A percentile compares a stretch with the other conserved stretches of the same genome.
These are phyloP conservation scores for Chrysaora quinquecirrha DNA, from an alignment of 30 jellyfish, hydroid and myxozoan genomes.

Conservation along the genomic window DNA sequence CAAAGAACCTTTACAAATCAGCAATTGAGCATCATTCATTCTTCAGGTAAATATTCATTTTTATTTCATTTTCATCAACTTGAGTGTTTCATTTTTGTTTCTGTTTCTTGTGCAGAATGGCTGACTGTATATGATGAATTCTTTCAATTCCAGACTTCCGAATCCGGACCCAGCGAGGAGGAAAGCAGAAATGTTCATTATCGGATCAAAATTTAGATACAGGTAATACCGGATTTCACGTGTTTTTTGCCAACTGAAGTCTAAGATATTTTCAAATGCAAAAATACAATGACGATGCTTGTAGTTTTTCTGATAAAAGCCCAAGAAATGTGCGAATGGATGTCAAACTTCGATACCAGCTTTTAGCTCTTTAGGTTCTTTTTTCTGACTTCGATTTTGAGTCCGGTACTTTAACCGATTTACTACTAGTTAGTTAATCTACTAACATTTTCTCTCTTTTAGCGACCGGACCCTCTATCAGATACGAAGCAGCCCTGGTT, in stretches of 20 bases:
- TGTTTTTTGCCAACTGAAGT: background rate
- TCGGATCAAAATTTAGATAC: constrained; percentile 85
- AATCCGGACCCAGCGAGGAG: constrained; percentile 65
- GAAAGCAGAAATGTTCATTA: constrained; percentile 45
- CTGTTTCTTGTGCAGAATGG: no score
- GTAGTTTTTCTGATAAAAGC: no score
- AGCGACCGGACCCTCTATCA: constrained; percentile 93
- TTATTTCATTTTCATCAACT: background rate
- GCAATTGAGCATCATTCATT: constrained; percentile 84
- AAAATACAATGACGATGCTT: no score
- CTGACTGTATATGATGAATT: no score
- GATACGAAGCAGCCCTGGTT: constrained; percentile 50
- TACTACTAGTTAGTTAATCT: no score
- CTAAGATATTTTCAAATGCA: background rate
- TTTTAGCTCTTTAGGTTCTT: no score
- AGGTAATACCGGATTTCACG: constrained; percentile 39
- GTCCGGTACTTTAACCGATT: no score
- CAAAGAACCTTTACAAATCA: constrained; percentile 79
- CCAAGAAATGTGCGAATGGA: no score
- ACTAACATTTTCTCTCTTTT: no score
- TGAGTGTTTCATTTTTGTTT: background rate
- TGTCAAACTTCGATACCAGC: no score
- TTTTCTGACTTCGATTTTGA: no score
- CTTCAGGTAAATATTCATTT: constrained; percentile 64
- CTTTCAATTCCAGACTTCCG: constrained; percentile 34